These are phyloP conservation scores for Charaxes varanes DNA, from an alignment of 1,140 invertebrate genomes.

Conservation along the genomic window DNA sequence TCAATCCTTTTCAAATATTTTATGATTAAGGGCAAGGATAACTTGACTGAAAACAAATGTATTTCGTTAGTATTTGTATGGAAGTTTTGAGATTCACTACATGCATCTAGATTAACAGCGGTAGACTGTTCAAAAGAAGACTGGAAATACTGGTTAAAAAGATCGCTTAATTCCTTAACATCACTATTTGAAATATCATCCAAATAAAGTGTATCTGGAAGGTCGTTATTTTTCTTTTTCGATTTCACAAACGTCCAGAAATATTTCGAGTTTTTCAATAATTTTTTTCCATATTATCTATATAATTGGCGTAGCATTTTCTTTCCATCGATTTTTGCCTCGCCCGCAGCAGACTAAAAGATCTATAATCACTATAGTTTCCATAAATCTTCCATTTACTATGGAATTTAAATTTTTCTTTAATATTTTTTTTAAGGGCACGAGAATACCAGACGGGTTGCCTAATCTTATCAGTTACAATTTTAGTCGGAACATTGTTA, in stretches of 20 bases:
- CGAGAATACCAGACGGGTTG: slow-evolving; percentile 20
- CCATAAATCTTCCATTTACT: slow-evolving; percentile 24
- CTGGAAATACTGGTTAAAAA: slow-evolving; percentile 3
- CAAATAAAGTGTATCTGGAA: background rate
- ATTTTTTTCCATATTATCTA: no score
- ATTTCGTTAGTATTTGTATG: no score
- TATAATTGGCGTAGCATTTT: background rate
- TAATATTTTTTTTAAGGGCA: slow-evolving; percentile 18
- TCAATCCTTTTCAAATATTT: slow-evolving; percentile 3
- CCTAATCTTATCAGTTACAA: slow-evolving; percentile 1
- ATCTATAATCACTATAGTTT: slow-evolving; percentile 15
- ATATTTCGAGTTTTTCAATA: no score
- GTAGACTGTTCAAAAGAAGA: slow-evolving; percentile 3
- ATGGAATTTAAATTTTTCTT: slow-evolving; percentile 24
- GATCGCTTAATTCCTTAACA: background rate
- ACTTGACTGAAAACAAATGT: slow-evolving; percentile 1
- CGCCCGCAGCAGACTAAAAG: slow-evolving; percentile 9
- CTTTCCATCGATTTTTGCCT: slow-evolving; percentile 9
- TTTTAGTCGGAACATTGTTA: slow-evolving; percentile 6
- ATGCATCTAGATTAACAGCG: no score
- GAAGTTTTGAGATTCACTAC: no score
- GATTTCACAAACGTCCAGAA: no score
- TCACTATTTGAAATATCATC: background rate
- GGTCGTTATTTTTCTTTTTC: background rate
- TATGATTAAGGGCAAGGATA: background rate